Evolutionary conservation across 2,888 invertebrate genomes (phyloP).

Genomic region (Mamestra brassicae): DNA sequence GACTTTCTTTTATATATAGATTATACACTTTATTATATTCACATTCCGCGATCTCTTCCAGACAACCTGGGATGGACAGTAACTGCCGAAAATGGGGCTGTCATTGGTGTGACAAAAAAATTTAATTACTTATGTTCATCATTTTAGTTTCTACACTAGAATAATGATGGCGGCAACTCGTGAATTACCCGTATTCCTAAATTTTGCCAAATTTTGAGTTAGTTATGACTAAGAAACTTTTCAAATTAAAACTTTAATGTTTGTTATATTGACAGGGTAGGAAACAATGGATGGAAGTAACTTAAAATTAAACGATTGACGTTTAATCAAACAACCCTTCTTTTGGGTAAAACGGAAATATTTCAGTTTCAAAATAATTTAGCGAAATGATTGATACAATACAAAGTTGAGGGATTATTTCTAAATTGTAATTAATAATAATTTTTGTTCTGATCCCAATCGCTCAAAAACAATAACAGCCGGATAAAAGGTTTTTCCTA

Average conservation of each 20-base stretch:
- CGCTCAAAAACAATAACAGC: background rate
- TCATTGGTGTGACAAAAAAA: no score
- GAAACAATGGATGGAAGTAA: background rate
- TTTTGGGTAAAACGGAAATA: slow-evolving; percentile 14
- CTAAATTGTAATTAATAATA: slow-evolving; percentile 32
- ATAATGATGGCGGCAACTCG: no score
- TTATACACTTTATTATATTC: no score
- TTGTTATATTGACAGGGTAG: background rate
- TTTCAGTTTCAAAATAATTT: slow-evolving; percentile 22
- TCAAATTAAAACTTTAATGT: background rate
- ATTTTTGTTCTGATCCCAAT: slow-evolving; percentile 13
- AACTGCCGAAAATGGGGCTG: no score
- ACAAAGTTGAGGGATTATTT: slow-evolving; percentile 15
- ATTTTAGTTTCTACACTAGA: no score
- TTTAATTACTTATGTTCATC: no score
- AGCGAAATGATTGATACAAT: slow-evolving; percentile 21
- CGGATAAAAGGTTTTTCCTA: background rate
- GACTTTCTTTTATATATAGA: no score
- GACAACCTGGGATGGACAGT: no score
- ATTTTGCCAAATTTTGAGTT: background rate
- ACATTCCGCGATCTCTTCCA: no score
- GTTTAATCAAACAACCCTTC: slow-evolving; percentile 8
- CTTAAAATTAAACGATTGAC: background rate
- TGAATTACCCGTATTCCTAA: no score
- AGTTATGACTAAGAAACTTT: background rate